Evolutionary conservation across 2,113 vertebrate genomes (phyloP), one percentile per base, ranked within the genome.

Genomic region (Protobothrops mucrosquamatus): DNA sequence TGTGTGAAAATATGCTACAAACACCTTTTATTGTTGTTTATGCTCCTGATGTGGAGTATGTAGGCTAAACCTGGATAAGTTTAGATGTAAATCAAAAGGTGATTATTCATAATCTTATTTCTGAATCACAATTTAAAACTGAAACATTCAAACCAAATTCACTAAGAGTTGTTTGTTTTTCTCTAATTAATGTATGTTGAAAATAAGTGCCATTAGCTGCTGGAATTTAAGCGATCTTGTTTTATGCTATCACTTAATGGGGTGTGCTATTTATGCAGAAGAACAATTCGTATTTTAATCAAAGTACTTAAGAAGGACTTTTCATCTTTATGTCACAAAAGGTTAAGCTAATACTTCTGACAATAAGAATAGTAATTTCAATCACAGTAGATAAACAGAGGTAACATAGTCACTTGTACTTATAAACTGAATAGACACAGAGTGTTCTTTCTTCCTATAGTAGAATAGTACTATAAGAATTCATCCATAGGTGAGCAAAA

Each of bases 321-420:
- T 92, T 92, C 94, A 93, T 34, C 52, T 96, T 51, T 61, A 86
- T 95, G 64, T 95, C 93, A 56, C 3, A 89, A 91, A 95, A 95
- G 51, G 54, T 54, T 59, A 87, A n/a, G 26, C 7, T 2, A 54
- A 57, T 91, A 94, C 93, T 94, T 93, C 81, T 95, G 93, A 93
- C 88, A 93, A 22, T 91, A 95, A 88, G 95, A 54, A n/a, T 10
- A 88, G n/a, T 69, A 52, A 54, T 88, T 39, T 88, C 39, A 69
- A 61, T 61, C 91, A 94, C 81, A 91, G 91, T 89, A 94, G 89
- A 90, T 57, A 94, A 92, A 87, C 39, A 93, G 89, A 94, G 91
- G 87, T 92, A 92, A 29, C 24, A 87, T 87, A 46, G 64, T 90
- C 8, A 91, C 52, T 92, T 89, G 64, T 81, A 89, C 85, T 2